Base-by-base conservation (phyloP, 2,113 vertebrate species). In the Sterna hirundo region DNA sequence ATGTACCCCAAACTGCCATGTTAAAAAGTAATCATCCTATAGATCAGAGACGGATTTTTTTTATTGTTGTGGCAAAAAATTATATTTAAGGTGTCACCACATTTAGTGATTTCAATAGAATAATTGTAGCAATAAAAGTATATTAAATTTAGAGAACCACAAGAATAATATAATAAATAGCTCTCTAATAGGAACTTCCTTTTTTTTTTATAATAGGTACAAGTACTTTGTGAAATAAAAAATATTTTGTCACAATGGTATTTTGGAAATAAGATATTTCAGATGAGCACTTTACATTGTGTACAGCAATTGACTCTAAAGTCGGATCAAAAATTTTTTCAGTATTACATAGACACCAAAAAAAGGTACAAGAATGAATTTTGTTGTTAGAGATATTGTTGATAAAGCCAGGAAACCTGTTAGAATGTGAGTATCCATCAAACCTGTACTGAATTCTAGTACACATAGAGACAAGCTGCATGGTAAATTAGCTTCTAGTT, bases 201-300 rank as follows among this genome's bases (percentile, higher is more conserved):
- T 57, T 70, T 40, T 40, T 40, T 74, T 9, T 32, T 8, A 19
- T 32, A n/a, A 26, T 29, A 47, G 2, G 5, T 60, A 6, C 70
- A n/a, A 82, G 17, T 76, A 42, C 2, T 40, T 81, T 1, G 19
- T 32, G 27, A 91, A 58, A 3, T 44, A 10, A 32, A 26, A 82
- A 85, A 49, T 42, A 86, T 9, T 55, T 69, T 74, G 22, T 42
- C 13, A 42, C 26, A 84, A 36, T 71, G 10, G 1, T 32, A 29
- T 86, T 77, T 83, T 11, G 4, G 44, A 68, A 86, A 83, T 34
- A 0, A 29, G 5, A 36, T 55, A 25, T 7, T 89, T 89, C 25
- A 60, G 25, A 30, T 26, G 6, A 47, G 10, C 0, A 0, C 3
- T 86, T 68, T 51, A 9, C 76, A 12, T 32, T 72, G 15, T 23